phyloP scores from a whole-genome alignment of 2,888 invertebrate species.

The Dastarcus helophoroides region DNA sequence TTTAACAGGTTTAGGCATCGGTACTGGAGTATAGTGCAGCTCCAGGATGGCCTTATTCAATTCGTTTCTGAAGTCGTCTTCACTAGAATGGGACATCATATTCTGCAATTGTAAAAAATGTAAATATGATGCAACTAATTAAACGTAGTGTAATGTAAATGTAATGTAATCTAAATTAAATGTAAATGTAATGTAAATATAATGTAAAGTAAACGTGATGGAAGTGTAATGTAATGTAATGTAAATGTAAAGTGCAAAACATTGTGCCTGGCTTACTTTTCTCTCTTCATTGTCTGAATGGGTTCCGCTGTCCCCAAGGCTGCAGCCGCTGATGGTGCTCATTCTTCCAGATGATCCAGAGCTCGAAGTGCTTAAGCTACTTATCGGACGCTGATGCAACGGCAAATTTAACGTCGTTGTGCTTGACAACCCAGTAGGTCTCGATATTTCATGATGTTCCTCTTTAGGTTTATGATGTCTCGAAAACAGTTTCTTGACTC shows the following conservation, averaged over 20 bases:
- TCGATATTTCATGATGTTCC: slow-evolving; percentile 18
- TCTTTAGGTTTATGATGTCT: slow-evolving; percentile 13
- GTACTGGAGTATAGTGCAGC: slow-evolving; percentile 40
- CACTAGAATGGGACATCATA: slow-evolving; percentile 25
- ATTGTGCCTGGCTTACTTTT: slow-evolving; percentile 28
- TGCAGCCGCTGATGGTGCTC: slow-evolving; percentile 72
- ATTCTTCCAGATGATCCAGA: slow-evolving; percentile 69
- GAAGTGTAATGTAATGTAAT: neutral
- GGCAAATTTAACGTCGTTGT: slow-evolving; percentile 2
- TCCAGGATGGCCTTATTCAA: slow-evolving; percentile 31
- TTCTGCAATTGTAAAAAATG: slow-evolving; percentile 18
- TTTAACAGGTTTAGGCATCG: slow-evolving; percentile 41
- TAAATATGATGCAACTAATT: too few relatives aligned
- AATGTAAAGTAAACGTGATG: slow-evolving; percentile 1
- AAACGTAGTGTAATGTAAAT: too few relatives aligned
- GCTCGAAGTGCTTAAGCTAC: slow-evolving; percentile 57
- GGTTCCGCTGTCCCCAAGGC: slow-evolving; percentile 73
- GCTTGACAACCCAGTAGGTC: slow-evolving; percentile 10
- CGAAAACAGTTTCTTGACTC: slow-evolving; percentile 38
- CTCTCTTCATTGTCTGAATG: slow-evolving; percentile 77
- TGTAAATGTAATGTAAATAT: too few relatives aligned
- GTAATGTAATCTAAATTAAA: too few relatives aligned
- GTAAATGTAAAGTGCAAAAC: neutral
- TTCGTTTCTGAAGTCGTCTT: slow-evolving; percentile 29
- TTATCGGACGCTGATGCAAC: slow-evolving; percentile 45